phyloP scores from a whole-genome alignment of 2,888 invertebrate species.

The Zaprionus obscuricornis region DNA sequence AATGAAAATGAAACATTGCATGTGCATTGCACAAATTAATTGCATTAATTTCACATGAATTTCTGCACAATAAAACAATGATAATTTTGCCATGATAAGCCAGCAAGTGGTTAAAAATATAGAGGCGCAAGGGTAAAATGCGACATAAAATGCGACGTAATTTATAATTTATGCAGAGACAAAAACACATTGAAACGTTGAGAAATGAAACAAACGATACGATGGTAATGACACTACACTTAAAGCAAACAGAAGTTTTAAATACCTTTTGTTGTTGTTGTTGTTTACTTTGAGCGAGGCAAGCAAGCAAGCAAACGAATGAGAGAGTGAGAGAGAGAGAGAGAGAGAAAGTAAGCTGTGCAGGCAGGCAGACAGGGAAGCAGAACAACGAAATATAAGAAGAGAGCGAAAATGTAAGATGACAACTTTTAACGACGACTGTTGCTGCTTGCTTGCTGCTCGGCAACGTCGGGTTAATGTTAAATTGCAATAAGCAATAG shows the following conservation, averaged over 20 bases:
- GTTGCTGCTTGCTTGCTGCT: constrained; percentile 44
- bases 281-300: constrained; percentile 49
- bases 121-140: no score
- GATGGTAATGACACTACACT: constrained; percentile 25
- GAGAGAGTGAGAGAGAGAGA: background rate
- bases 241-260: constrained; percentile 47
- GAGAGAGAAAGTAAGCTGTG: no score
- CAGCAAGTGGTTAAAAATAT: background rate
- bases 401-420: no score
- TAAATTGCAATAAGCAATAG: constrained; percentile 68
- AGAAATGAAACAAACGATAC: constrained; percentile 38
- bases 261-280: constrained; percentile 25
- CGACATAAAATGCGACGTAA: constrained; percentile 64
- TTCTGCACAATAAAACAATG: no score
- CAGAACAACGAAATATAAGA: no score
- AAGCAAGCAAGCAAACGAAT: constrained; percentile 17
- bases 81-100: no score
- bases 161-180: constrained; percentile 59
- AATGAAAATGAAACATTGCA: constrained; percentile 6
- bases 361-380: no score
- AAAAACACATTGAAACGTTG: constrained; percentile 15
- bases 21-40: constrained; percentile 27
- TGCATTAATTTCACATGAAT: constrained; percentile 18
- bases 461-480: constrained; percentile 34
- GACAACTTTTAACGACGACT: constrained; percentile 14